Base-by-base conservation (phyloP, 1,140 invertebrate species). In the Euschistus heros region DNA sequence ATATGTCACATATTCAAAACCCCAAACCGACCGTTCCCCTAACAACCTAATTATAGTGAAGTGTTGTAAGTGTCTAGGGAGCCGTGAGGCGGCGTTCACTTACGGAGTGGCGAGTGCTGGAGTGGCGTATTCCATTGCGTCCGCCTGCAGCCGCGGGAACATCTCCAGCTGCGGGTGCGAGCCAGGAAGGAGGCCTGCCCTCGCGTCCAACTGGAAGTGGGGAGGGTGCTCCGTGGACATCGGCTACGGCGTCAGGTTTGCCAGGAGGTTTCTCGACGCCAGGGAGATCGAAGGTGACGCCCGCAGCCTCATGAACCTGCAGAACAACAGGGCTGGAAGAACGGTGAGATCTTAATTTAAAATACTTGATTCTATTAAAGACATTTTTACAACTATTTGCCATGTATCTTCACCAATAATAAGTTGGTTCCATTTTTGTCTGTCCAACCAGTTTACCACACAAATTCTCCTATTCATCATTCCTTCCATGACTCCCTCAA, bases 321-420 rank as follows among this genome's bases (percentile, higher is more conserved):
- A 98, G 76, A 98, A 98, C 76, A 98, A 97, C 79, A 85, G 89
- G 72, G 92, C 90, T 26, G 94, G 94, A 57, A 80, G 94, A 77
- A 90, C 91, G 87, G 93, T 96, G 75, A 74, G 75, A 74, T 33
- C 2, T 10, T 22, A n/a, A n/a, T n/a, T n/a, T n/a, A n/a, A n/a
- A n/a, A n/a, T n/a, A n/a, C n/a, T n/a, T n/a, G n/a, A n/a, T n/a
- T n/a, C n/a, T n/a, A n/a, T n/a, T n/a, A n/a, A n/a, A n/a, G n/a
- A n/a, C n/a, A n/a, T n/a, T n/a, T n/a, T n/a, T n/a, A n/a, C n/a
- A n/a, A n/a, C n/a, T n/a, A n/a, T n/a, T n/a, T n/a, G n/a, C n/a
- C n/a, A n/a, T n/a, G n/a, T n/a, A n/a, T n/a, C n/a, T n/a, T n/a
- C n/a, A n/a, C n/a, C n/a, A n/a, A n/a, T n/a, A n/a, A n/a, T n/a